phyloP scores from a whole-genome alignment of 2,888 invertebrate genomes.

The Uloborus plumipes region DNA sequence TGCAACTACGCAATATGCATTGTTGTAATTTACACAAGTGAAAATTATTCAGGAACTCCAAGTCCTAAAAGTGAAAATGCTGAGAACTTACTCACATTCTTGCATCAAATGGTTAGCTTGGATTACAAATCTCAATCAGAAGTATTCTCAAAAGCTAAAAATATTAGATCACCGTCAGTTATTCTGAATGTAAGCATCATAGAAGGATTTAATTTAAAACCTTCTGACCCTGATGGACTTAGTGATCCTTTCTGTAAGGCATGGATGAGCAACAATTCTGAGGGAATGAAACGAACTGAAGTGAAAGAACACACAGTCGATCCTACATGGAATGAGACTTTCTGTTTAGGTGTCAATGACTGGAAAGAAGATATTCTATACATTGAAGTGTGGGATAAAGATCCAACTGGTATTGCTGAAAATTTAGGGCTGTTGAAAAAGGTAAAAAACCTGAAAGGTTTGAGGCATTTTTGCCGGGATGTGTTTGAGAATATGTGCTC shows the following conservation, averaged over 20 bases:
- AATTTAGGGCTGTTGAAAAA: slow-evolving; percentile 9
- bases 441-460: slow-evolving; percentile 19
- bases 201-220: slow-evolving; percentile 17
- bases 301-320: slow-evolving; percentile 26
- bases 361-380: slow-evolving; percentile 8
- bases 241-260: slow-evolving; percentile 46
- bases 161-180: slow-evolving; percentile 10
- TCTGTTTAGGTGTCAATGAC: slow-evolving; percentile 15
- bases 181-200: slow-evolving; percentile 21
- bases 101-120: slow-evolving; percentile 28
- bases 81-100: background rate
- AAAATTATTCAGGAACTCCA: slow-evolving; percentile 35
- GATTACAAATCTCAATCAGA: background rate
- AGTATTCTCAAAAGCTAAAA: slow-evolving; percentile 7
- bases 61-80: slow-evolving; percentile 27
- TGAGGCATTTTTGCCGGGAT: slow-evolving; percentile 27
- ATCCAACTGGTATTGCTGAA: slow-evolving; percentile 17
- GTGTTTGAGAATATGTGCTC: slow-evolving; percentile 6
- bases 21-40: slow-evolving; percentile 12
- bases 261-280: slow-evolving; percentile 14
- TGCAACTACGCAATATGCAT: slow-evolving; percentile 8
- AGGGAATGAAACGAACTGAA: background rate
- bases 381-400: slow-evolving; percentile 48
- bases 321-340: slow-evolving; percentile 44
- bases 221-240: slow-evolving; percentile 19